phyloP scores from a whole-genome alignment of 1,140 invertebrate genomes.

The Cyphomyrmex costatus region DNA sequence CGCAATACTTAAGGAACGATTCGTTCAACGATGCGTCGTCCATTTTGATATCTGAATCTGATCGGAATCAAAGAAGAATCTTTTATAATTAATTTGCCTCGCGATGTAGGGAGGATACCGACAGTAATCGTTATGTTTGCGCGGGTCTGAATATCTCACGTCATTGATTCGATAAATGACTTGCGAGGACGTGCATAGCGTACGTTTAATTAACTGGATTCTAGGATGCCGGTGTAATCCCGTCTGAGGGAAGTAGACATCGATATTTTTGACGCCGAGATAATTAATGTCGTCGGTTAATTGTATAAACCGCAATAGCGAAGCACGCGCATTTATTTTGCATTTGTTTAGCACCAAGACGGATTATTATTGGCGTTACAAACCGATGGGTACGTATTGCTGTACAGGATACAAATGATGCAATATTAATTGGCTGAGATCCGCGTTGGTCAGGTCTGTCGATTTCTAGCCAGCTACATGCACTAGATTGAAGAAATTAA shows the following conservation, averaged over 20 bases:
- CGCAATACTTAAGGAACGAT: not conserved
- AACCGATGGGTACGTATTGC: not conserved
- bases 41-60: not conserved
- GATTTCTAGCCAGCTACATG: constrained; percentile 39
- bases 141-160: constrained; percentile 22
- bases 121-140: constrained; percentile 31
- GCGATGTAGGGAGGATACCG: not conserved
- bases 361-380: constrained; percentile 43
- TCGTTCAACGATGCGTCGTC: not conserved
- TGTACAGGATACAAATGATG: constrained; percentile 67
- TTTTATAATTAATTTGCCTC: constrained; percentile 5
- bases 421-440: constrained; percentile 81
- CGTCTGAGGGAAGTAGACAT: constrained; percentile 2
- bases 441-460: constrained; percentile 59
- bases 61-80: not conserved
- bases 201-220: constrained; percentile 39
- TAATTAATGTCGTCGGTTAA: constrained; percentile 45
- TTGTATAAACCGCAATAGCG: constrained; percentile 24
- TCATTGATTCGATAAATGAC: constrained; percentile 25
- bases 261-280: constrained; percentile 35
- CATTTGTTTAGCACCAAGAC: constrained; percentile 29
- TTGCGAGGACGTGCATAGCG: constrained; percentile 2
- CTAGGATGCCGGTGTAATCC: constrained; percentile 1
- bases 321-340: constrained; percentile 29
- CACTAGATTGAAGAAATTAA: constrained; percentile 40